Conservation (phyloP, 1,140 invertebrate species). For the Linepithema humile region DNA sequence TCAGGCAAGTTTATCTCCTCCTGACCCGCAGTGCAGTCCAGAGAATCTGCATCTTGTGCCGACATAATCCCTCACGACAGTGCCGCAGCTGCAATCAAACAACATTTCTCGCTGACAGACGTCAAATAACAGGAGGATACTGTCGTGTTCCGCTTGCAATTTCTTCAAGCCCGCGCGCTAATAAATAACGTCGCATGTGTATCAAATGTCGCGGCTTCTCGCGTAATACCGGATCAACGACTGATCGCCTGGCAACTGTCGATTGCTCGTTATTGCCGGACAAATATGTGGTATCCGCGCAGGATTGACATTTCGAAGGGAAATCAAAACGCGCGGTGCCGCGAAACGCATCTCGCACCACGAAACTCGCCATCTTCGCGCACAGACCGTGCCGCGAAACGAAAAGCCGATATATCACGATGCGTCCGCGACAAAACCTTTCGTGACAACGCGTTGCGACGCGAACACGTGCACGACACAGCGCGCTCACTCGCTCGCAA, state of each 20-base stretch:
- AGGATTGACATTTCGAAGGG: background rate
- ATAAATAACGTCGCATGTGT: background rate
- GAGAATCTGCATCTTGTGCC: slow-evolving; percentile 69
- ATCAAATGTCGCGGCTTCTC: background rate
- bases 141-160: background rate
- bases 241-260: background rate
- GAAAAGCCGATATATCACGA: background rate
- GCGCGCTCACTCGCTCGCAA: background rate
- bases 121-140: slow-evolving; percentile 2
- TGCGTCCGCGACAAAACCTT: background rate
- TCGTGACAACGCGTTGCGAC: too few species aligned
- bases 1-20: slow-evolving; percentile 50
- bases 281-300: background rate
- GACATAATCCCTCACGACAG: slow-evolving; percentile 74
- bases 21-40: slow-evolving; percentile 60
- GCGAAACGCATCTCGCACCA: background rate
- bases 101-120: slow-evolving; percentile 65
- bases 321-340: background rate
- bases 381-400: background rate
- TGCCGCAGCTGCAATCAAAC: slow-evolving; percentile 65
- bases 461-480: background rate
- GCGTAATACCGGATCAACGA: background rate
- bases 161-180: background rate
- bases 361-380: slow-evolving; percentile 1
- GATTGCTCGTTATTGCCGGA: background rate